A percentile compares a stretch with the other conserved stretches of the same genome.
Conservation (phyloP, 2,113 vertebrate genomes). For the Ophthalmolycus amberensis region DNA sequence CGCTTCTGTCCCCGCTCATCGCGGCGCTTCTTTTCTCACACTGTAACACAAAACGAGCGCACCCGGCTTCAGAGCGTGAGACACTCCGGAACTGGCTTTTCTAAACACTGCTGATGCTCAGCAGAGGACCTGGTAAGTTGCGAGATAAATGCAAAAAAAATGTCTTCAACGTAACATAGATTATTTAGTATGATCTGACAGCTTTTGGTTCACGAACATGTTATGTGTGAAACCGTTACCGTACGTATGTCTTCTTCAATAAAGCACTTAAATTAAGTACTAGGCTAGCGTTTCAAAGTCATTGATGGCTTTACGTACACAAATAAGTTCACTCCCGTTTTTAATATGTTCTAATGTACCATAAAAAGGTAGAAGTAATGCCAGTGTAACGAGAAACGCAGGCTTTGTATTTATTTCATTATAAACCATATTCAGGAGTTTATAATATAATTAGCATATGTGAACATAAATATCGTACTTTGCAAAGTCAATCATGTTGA, state of each 20-base stretch:
- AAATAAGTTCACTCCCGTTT: neutral
- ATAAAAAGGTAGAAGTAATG: neutral
- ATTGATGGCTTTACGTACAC: neutral
- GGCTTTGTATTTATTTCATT: neutral
- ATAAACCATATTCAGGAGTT: too few relatives aligned
- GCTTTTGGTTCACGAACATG: neutral
- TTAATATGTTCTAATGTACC: neutral
- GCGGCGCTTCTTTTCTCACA: neutral
- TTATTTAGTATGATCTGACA: neutral
- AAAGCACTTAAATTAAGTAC: neutral
- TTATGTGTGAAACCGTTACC: neutral
- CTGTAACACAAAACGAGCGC: neutral
- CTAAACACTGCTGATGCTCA: constrained; percentile 13
- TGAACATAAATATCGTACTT: neutral
- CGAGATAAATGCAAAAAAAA: neutral
- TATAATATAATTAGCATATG: neutral
- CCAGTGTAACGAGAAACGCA: neutral
- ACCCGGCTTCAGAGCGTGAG: neutral
- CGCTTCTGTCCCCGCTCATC: neutral
- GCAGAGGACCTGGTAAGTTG: constrained; percentile 47
- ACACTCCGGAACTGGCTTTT: constrained; percentile 50
- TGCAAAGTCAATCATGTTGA: neutral
- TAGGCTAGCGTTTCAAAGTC: neutral
- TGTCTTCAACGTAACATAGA: neutral
- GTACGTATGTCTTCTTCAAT: too few relatives aligned